Evolutionary conservation across 2,797 vertebrate genomes (phyloP).

Genomic region (Trematomus bernacchii): DNA sequence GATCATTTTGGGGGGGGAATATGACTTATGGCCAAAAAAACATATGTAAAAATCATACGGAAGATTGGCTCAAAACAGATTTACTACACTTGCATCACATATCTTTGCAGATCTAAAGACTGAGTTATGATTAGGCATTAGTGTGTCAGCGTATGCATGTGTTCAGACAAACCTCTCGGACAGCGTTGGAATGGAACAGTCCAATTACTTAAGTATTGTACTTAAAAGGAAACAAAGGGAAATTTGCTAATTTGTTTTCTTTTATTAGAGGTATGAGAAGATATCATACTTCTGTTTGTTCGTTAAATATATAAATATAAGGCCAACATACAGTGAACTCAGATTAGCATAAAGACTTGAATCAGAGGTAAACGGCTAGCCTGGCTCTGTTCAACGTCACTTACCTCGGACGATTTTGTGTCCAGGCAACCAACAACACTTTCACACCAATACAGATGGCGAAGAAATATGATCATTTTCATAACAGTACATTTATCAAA

Average conservation of each 20-base stretch:
- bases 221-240: neutral
- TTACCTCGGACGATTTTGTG: neutral
- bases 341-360: neutral
- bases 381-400: neutral
- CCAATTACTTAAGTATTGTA: neutral
- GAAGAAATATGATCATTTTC: neutral
- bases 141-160: constrained; percentile 14
- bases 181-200: neutral
- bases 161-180: neutral
- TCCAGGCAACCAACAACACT: neutral
- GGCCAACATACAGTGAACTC: neutral
- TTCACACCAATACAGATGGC: neutral
- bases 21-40: constrained; percentile 72
- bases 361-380: neutral
- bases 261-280: neutral
- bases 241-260: neutral
- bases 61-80: constrained; percentile 68
- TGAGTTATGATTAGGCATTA: constrained; percentile 23
- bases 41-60: constrained; percentile 65
- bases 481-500: neutral
- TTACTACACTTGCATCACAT: constrained; percentile 60
- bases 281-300: neutral
- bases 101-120: constrained; percentile 39
- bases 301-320: neutral
- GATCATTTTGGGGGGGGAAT: constrained; percentile 64